Evolutionary conservation across 2,888 invertebrate genomes (phyloP).

Genomic region (Drosophila merina): DNA sequence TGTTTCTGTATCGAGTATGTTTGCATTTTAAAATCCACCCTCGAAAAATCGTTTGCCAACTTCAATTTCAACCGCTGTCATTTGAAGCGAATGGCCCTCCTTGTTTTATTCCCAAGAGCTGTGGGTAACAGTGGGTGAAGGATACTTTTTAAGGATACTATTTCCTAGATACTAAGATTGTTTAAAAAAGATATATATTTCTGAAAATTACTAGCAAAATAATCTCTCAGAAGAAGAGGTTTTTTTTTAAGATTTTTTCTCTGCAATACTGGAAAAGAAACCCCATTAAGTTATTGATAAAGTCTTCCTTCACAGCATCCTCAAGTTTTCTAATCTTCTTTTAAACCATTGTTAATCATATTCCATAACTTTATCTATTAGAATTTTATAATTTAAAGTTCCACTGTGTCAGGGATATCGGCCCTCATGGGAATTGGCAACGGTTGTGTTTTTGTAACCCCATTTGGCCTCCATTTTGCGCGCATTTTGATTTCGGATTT

Average conservation of each 20-base stretch:
- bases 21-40: conserved; percentile 77
- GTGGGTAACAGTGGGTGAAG: conserved; percentile 18
- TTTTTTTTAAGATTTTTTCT: no score
- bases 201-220: no score
- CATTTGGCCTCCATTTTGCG: conserved; percentile 76
- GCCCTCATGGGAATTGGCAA: conserved; percentile 60
- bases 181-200: no score
- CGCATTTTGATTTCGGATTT: conserved; percentile 70
- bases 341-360: no score
- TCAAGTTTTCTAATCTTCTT: no score
- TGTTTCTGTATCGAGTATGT: conserved; percentile 56
- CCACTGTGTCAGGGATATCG: conserved; percentile 21
- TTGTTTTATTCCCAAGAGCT: conserved; percentile 11
- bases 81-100: conserved; percentile 52
- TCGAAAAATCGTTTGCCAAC: conserved; percentile 73
- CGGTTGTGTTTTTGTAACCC: conserved; percentile 67
- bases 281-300: no score
- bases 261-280: no score
- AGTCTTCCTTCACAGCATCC: not conserved
- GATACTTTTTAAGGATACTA: not conserved
- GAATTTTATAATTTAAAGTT: conserved; percentile 15
- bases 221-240: no score
- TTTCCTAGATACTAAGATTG: no score
- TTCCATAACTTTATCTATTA: not conserved
- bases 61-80: conserved; percentile 75